Conservation (phyloP, 2,888 invertebrate species). For the Clostera curtula region DNA sequence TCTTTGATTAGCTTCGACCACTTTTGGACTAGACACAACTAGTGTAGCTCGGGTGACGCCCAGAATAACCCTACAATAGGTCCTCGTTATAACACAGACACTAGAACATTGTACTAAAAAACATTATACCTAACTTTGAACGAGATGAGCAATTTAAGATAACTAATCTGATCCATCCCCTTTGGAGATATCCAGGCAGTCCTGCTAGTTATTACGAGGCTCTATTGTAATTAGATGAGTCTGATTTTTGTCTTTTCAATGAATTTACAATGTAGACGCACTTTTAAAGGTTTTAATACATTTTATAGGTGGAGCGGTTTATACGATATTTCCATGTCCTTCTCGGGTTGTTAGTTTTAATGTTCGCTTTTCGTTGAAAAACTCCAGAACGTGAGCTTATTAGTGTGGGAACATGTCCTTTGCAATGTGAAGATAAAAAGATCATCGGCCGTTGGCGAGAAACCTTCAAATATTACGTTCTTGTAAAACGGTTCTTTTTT, state of each 20-base stretch:
- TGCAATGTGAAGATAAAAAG: constrained; percentile 10
- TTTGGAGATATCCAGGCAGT: too few species aligned
- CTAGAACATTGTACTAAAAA: too few species aligned
- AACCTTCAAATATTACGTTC: constrained; percentile 3
- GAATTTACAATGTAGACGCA: constrained; percentile 25
- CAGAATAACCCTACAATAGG: constrained; percentile 9
- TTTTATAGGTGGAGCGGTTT: constrained; percentile 20
- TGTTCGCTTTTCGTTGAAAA: constrained; percentile 12
- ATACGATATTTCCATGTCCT: constrained; percentile 21
- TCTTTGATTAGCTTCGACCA: constrained; percentile 28
- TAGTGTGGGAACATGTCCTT: constrained; percentile 20
- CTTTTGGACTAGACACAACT: constrained; percentile 23
- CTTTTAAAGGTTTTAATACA: constrained; percentile 25
- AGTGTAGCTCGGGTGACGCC: constrained; percentile 11
- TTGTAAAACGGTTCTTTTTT: too few species aligned
- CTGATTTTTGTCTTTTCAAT: constrained; percentile 36
- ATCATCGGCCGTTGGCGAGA: background rate
- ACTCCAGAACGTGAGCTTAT: constrained; percentile 21
- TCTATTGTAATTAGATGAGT: constrained; percentile 28
- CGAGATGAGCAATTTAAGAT: too few species aligned
- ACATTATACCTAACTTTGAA: too few species aligned
- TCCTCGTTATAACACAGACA: too few species aligned
- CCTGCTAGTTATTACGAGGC: too few species aligned
- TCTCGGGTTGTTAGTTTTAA: constrained; percentile 25
- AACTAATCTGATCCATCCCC: too few species aligned